Conservation (phyloP, 2,113 vertebrate genomes). For the Python bivittatus region DNA sequence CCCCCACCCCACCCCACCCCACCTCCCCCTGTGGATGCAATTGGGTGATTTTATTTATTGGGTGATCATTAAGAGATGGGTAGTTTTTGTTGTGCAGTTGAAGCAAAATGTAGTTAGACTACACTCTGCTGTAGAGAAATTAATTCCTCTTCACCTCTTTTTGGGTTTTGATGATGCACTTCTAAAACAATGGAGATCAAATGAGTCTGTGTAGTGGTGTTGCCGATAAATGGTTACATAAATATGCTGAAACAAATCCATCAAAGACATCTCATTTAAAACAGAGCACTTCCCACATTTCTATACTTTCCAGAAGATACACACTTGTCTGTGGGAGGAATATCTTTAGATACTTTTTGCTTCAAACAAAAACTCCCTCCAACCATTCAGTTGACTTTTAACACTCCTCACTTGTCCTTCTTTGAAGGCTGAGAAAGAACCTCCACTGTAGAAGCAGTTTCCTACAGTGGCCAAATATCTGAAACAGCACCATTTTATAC, state of each 20-base stretch:
- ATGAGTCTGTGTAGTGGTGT: neutral
- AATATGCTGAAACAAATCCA: neutral
- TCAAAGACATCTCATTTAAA: neutral
- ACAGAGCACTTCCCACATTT: neutral
- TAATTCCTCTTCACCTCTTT: neutral
- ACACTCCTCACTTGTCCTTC: neutral
- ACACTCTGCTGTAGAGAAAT: neutral
- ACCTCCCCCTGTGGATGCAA: too few species aligned
- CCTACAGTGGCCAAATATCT: neutral
- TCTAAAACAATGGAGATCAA: neutral
- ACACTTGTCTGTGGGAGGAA: neutral
- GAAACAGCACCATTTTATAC: neutral
- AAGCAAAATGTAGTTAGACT: neutral
- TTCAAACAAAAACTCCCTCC: neutral
- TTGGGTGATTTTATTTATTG: neutral
- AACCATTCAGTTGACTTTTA: neutral
- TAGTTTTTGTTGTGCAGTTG: neutral
- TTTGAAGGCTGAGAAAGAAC: neutral
- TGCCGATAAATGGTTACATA: too few species aligned
- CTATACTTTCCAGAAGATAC: neutral
- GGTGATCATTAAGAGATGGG: neutral
- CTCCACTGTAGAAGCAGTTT: neutral
- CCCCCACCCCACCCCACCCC: neutral
- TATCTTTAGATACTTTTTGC: neutral
- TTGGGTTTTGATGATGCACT: neutral